A percentile compares a stretch with the other conserved stretches of the same genome.
phyloP scores from a whole-genome alignment of 2,113 vertebrate species.

The Bubo scandiacus region DNA sequence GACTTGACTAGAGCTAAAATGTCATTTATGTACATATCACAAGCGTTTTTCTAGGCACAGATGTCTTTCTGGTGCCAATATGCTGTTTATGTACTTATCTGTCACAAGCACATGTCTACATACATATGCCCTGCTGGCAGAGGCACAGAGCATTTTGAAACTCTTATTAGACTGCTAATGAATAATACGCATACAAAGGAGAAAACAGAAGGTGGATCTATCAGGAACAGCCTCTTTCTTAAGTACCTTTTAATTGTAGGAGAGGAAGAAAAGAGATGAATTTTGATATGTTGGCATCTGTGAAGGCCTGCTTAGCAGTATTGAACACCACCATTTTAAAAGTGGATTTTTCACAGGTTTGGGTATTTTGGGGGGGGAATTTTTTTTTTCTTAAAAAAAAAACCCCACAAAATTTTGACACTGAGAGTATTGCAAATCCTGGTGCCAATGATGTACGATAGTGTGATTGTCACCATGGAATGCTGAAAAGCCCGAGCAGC shows the following conservation, averaged over 20 bases:
- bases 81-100: slow-evolving; percentile 78
- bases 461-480: slow-evolving; percentile 80
- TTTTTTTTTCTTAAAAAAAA: slow-evolving; percentile 9
- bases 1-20: slow-evolving; percentile 75
- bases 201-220: slow-evolving; percentile 74
- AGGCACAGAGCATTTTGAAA: slow-evolving; percentile 64
- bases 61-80: slow-evolving; percentile 76
- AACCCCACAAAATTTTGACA: slow-evolving; percentile 62
- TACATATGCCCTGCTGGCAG: slow-evolving; percentile 81
- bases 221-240: slow-evolving; percentile 67
- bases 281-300: slow-evolving; percentile 72
- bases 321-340: slow-evolving; percentile 61
- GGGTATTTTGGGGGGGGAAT: slow-evolving; percentile 20
- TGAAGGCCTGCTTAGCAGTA: slow-evolving; percentile 55
- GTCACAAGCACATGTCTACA: slow-evolving; percentile 76
- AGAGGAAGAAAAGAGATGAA: slow-evolving; percentile 72
- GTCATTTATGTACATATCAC: slow-evolving; percentile 74
- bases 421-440: slow-evolving; percentile 78
- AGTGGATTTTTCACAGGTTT: slow-evolving; percentile 74
- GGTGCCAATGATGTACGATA: slow-evolving; percentile 75
- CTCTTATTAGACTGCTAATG: slow-evolving; percentile 72
- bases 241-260: slow-evolving; percentile 75
- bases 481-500: slow-evolving; percentile 80
- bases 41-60: slow-evolving; percentile 70
- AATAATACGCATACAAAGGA: slow-evolving; percentile 75